Base-by-base conservation (phyloP, 2,888 invertebrate species). In the Nemurella pictetii region DNA sequence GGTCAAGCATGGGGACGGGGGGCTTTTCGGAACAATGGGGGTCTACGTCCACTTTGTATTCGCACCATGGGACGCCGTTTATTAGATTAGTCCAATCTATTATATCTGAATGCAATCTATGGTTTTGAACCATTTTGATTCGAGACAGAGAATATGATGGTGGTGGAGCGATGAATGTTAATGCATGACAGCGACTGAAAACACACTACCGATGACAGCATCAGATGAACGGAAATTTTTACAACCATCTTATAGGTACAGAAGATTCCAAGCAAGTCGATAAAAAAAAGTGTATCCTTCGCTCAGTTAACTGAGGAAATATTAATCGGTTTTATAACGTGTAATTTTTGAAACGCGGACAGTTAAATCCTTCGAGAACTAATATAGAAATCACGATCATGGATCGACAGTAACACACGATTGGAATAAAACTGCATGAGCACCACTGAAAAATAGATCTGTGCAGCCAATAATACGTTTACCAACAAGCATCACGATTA, bases 11-110 rank as follows among this genome's bases (percentile, higher is more conserved):
- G n/a, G n/a, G n/a, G n/a, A n/a, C n/a, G 75, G 28, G 75, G 75
- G 75, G 75, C n/a, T 75, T n/a, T 28, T 5, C 75, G 27, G 26
- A 75, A 28, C 81, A 81, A 55, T 27, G 81, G 81, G 81, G 35
- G 81, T 32, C 55, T 35, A 35, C 36, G 81, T 26, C 84, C 86
- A 86, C 86, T 86, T 85, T 86, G 85, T 86, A 83, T 26, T 84
- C 85, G 27, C 86, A 27, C 85, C 86, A 85, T 84, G 86, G 84
- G 86, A 85, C 78, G 74, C 80, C 85, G 84, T 85, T 86, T 86
- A 86, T 86, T 86, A 86, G 85, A 86, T 86, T 86, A 86, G 84
- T 35, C 73, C 84, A 84, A 86, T 86, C 85, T 84, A 86, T 86
- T 86, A 86, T 86, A 85, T 82, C 82, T 55, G 82, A 82, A 30